These are phyloP conservation scores for Drosophila azteca DNA, from an alignment of 1,140 invertebrate genomes.

Conservation along the genomic window DNA sequence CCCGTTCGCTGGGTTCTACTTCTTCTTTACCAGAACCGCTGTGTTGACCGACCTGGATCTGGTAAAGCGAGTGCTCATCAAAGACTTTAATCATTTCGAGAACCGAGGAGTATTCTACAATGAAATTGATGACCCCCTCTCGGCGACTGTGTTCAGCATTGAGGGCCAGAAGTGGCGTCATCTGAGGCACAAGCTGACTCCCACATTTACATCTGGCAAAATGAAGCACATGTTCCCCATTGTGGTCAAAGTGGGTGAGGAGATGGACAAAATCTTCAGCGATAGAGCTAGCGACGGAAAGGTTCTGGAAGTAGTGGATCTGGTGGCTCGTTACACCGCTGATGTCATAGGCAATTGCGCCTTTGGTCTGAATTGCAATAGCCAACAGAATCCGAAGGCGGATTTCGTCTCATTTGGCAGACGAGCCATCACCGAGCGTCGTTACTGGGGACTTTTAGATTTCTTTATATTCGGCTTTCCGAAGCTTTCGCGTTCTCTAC, in stretches of 20 bases:
- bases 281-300: constrained; percentile 28
- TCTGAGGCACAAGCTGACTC: constrained; percentile 85
- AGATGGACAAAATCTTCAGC: constrained; percentile 71
- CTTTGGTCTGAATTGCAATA: constrained; percentile 84
- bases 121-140: constrained; percentile 84
- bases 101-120: constrained; percentile 84
- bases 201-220: constrained; percentile 86
- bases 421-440: constrained; percentile 55
- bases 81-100: constrained; percentile 85
- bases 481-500: constrained; percentile 40
- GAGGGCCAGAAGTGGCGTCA: constrained; percentile 85
- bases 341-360: constrained; percentile 84
- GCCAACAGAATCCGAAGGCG: constrained; percentile 80
- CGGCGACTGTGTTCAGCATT: constrained; percentile 83
- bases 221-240: constrained; percentile 85
- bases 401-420: constrained; percentile 84
- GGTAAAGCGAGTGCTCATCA: constrained; percentile 86
- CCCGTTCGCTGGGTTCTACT: constrained; percentile 68
- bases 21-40: constrained; percentile 53
- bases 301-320: constrained; percentile 74
- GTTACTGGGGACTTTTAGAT: constrained; percentile 43
- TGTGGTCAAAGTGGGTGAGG: constrained; percentile 72
- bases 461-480: constrained; percentile 61
- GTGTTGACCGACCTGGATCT: constrained; percentile 85
- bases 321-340: constrained; percentile 83